phyloP scores from a whole-genome alignment of 2,797 vertebrate species.

The Hyperoplus immaculatus region DNA sequence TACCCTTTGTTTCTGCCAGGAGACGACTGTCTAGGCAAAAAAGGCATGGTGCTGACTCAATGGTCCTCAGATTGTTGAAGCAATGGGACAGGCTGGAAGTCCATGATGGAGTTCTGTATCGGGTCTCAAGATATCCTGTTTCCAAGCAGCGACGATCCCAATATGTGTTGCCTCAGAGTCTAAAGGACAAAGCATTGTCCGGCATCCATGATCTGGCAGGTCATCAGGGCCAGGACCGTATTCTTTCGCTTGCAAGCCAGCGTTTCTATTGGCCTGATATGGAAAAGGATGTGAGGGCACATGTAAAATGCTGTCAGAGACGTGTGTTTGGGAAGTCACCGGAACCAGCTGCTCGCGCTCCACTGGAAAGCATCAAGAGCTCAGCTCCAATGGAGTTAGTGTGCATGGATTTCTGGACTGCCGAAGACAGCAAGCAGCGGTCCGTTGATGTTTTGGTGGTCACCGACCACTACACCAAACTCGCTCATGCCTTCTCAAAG shows the following conservation, averaged over 20 bases:
- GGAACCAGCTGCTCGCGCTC: too few relatives aligned
- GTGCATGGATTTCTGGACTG: too few relatives aligned
- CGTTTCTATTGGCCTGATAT: slow-evolving; percentile 41
- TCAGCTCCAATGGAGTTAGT: too few relatives aligned
- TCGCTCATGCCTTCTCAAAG: too few relatives aligned
- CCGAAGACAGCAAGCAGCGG: too few relatives aligned
- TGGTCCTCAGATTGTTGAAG: slow-evolving; percentile 26
- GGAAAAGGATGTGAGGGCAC: slow-evolving; percentile 27
- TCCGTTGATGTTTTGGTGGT: too few relatives aligned
- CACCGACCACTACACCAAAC: too few relatives aligned
- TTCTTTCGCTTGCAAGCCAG: slow-evolving; percentile 28
- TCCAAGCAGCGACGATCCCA: slow-evolving; percentile 8
- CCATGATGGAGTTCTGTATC: slow-evolving; percentile 24
- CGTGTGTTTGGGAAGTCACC: too few relatives aligned
- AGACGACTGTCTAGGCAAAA: too few relatives aligned
- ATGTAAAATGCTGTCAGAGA: too few relatives aligned
- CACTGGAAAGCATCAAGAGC: too few relatives aligned
- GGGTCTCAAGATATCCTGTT: slow-evolving; percentile 20
- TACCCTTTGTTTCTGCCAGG: too few relatives aligned
- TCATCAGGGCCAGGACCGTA: slow-evolving; percentile 46
- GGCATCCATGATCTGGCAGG: slow-evolving; percentile 43
- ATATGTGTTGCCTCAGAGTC: slow-evolving; percentile 25
- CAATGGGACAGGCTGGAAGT: slow-evolving; percentile 43
- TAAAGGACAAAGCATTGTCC: not conserved
- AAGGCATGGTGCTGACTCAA: slow-evolving; percentile 3